Evolutionary conservation across 92 coral and sea anemone species (phyloP), one percentile per base, ranked within the genome.

Genomic region (Palythoa grandiflora): DNA sequence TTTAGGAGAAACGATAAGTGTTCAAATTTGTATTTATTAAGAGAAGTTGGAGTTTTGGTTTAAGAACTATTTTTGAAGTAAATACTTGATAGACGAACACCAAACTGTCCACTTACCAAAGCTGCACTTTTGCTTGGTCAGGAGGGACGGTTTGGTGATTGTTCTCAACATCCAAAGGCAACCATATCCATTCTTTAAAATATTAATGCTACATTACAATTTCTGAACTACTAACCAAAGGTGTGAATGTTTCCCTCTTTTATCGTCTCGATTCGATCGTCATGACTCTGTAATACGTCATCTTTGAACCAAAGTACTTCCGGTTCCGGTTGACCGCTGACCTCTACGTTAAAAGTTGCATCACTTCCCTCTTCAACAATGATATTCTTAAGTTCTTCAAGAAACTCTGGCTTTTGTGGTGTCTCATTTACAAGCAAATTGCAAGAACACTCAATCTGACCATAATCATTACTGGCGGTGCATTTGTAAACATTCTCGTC

Each of bases 401-500:
- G 51, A 77, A 97, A 94, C 70, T 91, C 96, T 7, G 98, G 99
- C 75, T 89, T 86, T n/a, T 40, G 57, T 10, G 93, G 79, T 15
- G 87, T 68, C 85, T 91, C 99, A 51, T 95, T 98, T 20, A 97
- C 98, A 2, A 97, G 93, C 47, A 97, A 89, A 50, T 92, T 96
- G 55, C 93, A 93, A 14, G 73, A 60, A 68, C 98, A 89, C 44
- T 93, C 93, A 20, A 86, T 85, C 36, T 78, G 71, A 15, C 98
- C 99, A 55, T 80, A 73, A 2, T 88, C 88, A 61, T 97, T 97
- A 63, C 80, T 89, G 17, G 96, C 98, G 35, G 89, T 87, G 80
- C 99, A 97, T 55, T 73, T 91, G 89, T 95, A 97, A 61, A 92
- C 98, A 5, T 91, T 95, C 75, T 95, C 99, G 83, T 97, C 98